Conservation (phyloP, 2,888 invertebrate species). For the Gymnosoma rotundatum region DNA sequence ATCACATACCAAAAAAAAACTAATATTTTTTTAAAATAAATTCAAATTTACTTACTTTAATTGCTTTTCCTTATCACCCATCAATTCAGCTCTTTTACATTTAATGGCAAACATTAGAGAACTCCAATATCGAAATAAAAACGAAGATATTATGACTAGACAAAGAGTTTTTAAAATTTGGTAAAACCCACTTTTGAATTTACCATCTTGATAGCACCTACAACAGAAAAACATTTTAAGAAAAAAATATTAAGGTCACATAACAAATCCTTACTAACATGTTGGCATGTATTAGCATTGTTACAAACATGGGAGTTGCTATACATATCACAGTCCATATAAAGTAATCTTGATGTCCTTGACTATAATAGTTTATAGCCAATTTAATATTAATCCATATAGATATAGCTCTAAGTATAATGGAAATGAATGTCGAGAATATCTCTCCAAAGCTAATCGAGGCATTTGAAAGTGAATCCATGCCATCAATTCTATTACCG, state of each 20-base stretch:
- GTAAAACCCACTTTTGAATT: slow-evolving; percentile 70
- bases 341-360: slow-evolving; percentile 75
- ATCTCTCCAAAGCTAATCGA: slow-evolving; percentile 73
- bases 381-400: slow-evolving; percentile 75
- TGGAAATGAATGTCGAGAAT: slow-evolving; percentile 74
- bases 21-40: background rate
- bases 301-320: slow-evolving; percentile 75
- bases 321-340: slow-evolving; percentile 77
- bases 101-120: slow-evolving; percentile 74
- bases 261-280: slow-evolving; percentile 74
- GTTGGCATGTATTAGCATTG: slow-evolving; percentile 75
- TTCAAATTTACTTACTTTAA: slow-evolving; percentile 71
- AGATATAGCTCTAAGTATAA: slow-evolving; percentile 74
- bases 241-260: background rate
- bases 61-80: slow-evolving; percentile 73
- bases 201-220: slow-evolving; percentile 76
- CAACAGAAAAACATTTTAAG: background rate
- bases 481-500: slow-evolving; percentile 19
- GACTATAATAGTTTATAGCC: slow-evolving; percentile 74
- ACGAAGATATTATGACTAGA: slow-evolving; percentile 75
- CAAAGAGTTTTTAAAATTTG: slow-evolving; percentile 71
- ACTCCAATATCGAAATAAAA: slow-evolving; percentile 77
- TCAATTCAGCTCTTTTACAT: slow-evolving; percentile 74
- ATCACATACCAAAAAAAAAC: too few species aligned
- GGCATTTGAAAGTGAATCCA: slow-evolving; percentile 48